Evolutionary conservation across 2,888 invertebrate species (phyloP), one percentile per base, ranked within the genome.

Genomic region (Polyommatus icarus): DNA sequence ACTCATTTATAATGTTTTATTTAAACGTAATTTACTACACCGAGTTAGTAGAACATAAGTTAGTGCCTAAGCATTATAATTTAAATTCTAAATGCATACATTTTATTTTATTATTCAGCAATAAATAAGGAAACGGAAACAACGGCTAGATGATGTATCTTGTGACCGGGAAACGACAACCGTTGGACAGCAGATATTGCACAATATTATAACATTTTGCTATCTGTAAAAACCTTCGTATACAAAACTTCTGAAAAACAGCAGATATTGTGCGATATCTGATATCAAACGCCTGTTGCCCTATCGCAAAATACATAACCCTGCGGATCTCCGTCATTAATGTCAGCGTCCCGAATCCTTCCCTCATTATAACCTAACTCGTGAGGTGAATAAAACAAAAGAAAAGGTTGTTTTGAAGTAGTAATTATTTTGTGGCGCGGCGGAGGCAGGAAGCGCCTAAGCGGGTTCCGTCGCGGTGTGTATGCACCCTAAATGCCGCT

Each of bases 371-470:
- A 24, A 20, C 24, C 24, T 24, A 24, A 61, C 10, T 61, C 12
- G 10, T 24, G 24, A 61, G 24, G 24, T 24, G 12, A 61, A 20
- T 24, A 61, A 7, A 61, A 24, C 20, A 61, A 20, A 24, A 61
- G 24, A 24, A 12, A n/a, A 59, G 12, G 61, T 12, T 24, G 61
- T 61, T 61, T 61, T 61, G 61, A 61, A 24, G 61, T 24, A 61
- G 61, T 61, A 61, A 61, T 61, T 61, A 61, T 61, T 61, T 61
- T 61, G 61, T 61, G 61, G 61, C 24, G 24, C 10, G 10, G 24
- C 61, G 61, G 61, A 61, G 20, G 12, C 10, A 8, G 61, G 61
- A 61, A 61, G 59, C 20, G 59, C 8, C 20, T 59, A 59, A 20
- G 20, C 61, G 61, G 20, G 59, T n/a, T n/a, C 59, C 59, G 59